phyloP scores from a whole-genome alignment of 1,140 invertebrate species.

The Venturia canescens region DNA sequence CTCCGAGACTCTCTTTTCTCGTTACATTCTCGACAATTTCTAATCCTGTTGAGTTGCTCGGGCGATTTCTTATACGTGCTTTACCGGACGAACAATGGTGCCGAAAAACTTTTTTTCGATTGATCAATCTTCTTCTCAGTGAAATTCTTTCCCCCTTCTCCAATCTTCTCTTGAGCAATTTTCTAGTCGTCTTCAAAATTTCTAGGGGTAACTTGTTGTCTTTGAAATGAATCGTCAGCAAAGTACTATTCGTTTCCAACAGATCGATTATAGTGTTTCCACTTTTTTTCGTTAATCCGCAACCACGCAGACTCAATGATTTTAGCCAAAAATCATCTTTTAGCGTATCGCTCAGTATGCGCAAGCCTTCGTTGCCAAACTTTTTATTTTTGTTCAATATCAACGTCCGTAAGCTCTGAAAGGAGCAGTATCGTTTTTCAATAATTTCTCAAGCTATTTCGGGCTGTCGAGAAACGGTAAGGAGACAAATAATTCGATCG shows the following conservation, averaged over 20 bases:
- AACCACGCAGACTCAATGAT: constrained; percentile 50
- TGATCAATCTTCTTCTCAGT: constrained; percentile 44
- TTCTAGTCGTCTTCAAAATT: constrained; percentile 42
- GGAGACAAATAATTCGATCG: not conserved
- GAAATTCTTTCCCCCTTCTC: constrained; percentile 32
- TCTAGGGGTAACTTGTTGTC: constrained; percentile 53
- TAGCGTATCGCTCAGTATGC: constrained; percentile 42
- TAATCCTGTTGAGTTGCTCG: constrained; percentile 45
- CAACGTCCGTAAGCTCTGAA: constrained; percentile 53
- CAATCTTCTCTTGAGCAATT: constrained; percentile 45
- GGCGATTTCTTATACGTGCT: constrained; percentile 22
- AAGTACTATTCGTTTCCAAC: constrained; percentile 49
- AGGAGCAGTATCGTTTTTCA: not conserved
- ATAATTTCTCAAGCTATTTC: not conserved
- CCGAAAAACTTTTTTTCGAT: constrained; percentile 16
- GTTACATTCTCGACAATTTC: constrained; percentile 43
- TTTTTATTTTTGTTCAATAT: constrained; percentile 55
- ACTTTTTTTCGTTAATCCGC: constrained; percentile 53
- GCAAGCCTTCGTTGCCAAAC: constrained; percentile 50
- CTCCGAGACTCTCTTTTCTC: constrained; percentile 19
- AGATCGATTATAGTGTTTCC: constrained; percentile 48
- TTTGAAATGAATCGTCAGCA: constrained; percentile 52
- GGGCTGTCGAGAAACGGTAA: not conserved
- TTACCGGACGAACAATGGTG: constrained; percentile 40
- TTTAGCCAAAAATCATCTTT: constrained; percentile 57